A percentile compares a stretch with the other conserved stretches of the same genome.
phyloP scores from a whole-genome alignment of 2,113 vertebrate species.

The Siphamia tubifer region DNA sequence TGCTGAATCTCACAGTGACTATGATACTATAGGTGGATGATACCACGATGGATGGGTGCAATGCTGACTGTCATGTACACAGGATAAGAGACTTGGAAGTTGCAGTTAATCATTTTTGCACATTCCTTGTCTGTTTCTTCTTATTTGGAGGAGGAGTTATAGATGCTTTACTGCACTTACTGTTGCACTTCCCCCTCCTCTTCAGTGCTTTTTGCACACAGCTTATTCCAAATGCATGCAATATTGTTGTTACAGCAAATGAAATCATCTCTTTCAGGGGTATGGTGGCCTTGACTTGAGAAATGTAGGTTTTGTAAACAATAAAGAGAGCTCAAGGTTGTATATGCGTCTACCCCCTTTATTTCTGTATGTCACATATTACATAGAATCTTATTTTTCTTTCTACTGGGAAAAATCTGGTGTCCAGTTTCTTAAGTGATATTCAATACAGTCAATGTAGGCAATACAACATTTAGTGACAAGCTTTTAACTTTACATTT shows the following conservation, averaged over 20 bases:
- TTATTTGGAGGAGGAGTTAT: constrained; percentile 21
- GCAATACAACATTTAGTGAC: no score
- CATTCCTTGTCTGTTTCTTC: constrained; percentile 35
- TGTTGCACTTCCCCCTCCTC: constrained; percentile 49
- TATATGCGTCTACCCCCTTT: no score
- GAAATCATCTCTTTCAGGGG: constrained; percentile 35
- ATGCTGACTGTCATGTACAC: background rate
- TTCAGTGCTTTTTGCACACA: constrained; percentile 50
- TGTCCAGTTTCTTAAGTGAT: no score
- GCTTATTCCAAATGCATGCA: constrained; percentile 52
- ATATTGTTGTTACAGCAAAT: constrained; percentile 16
- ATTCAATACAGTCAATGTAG: no score
- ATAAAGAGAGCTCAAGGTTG: no score
- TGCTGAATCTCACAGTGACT: background rate
- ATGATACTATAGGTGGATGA: background rate
- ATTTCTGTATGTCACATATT: no score
- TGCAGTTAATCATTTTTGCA: constrained; percentile 34
- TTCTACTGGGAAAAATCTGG: no score
- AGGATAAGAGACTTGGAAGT: background rate
- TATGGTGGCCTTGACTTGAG: constrained; percentile 28
- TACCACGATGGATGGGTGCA: background rate
- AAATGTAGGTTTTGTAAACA: constrained; percentile 52
- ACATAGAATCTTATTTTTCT: no score
- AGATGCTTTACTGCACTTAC: constrained; percentile 13
- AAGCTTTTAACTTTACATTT: no score